Conservation (phyloP, 1,140 invertebrate genomes). For the Drosophila sechellia region DNA sequence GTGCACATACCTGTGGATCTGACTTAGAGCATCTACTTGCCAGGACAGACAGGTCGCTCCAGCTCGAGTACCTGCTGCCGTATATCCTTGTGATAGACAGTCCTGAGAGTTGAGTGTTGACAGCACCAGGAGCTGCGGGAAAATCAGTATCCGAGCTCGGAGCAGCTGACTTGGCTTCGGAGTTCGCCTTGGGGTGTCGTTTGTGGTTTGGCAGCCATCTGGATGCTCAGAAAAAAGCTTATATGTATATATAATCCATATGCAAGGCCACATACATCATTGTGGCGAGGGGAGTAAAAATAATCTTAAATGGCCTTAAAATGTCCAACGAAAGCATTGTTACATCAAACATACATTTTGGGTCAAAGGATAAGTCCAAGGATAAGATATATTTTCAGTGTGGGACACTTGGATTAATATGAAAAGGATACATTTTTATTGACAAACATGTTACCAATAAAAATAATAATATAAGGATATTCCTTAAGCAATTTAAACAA, state of each 20-base stretch:
- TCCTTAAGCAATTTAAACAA: not conserved
- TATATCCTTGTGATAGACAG: slow-evolving; percentile 53
- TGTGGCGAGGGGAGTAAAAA: slow-evolving; percentile 6
- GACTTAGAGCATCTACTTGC: slow-evolving; percentile 43
- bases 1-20: slow-evolving; percentile 29
- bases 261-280: slow-evolving; percentile 8
- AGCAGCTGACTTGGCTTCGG: slow-evolving; percentile 34
- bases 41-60: slow-evolving; percentile 33
- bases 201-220: slow-evolving; percentile 33
- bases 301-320: slow-evolving; percentile 28
- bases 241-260: slow-evolving; percentile 23
- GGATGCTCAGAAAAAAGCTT: slow-evolving; percentile 12
- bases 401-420: not conserved
- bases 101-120: slow-evolving; percentile 39
- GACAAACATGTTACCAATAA: not conserved
- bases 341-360: slow-evolving; percentile 5
- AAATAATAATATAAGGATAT: not conserved
- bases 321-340: slow-evolving; percentile 30
- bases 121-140: slow-evolving; percentile 16
- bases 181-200: slow-evolving; percentile 46
- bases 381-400: not conserved
- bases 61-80: slow-evolving; percentile 29
- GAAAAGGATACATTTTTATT: slow-evolving; percentile 1
- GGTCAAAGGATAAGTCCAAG: not conserved
- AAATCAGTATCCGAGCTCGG: slow-evolving; percentile 5